phyloP scores from a whole-genome alignment of 1,140 invertebrate species.

The Oryctes rhinoceros region DNA sequence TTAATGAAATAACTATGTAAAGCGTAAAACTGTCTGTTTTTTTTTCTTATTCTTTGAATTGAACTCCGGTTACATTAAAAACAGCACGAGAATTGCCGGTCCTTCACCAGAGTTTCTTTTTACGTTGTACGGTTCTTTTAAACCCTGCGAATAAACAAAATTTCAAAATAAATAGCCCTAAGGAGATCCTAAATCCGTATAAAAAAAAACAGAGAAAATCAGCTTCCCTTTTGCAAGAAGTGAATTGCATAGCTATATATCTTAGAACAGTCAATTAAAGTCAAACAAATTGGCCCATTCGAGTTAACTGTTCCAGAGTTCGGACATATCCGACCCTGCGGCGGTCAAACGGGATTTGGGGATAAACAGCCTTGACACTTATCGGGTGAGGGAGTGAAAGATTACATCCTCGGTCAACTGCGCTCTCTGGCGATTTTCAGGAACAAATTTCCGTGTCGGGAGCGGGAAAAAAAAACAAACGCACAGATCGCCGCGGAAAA shows the following conservation, averaged over 20 bases:
- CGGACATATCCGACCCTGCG: slow-evolving; percentile 39
- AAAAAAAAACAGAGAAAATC: slow-evolving; percentile 7
- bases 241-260: slow-evolving; percentile 26
- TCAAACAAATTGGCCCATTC: slow-evolving; percentile 47
- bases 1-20: too few relatives aligned
- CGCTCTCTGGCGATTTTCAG: background rate
- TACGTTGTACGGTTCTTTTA: too few relatives aligned
- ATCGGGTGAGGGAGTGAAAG: slow-evolving; percentile 45
- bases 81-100: too few relatives aligned
- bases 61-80: too few relatives aligned
- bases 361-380: slow-evolving; percentile 49
- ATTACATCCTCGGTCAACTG: slow-evolving; percentile 40
- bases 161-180: too few relatives aligned
- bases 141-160: too few relatives aligned
- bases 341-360: slow-evolving; percentile 44
- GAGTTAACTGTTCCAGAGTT: slow-evolving; percentile 43
- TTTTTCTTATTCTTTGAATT: too few relatives aligned
- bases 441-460: background rate
- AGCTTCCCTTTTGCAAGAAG: background rate
- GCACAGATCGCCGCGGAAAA: too few relatives aligned
- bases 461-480: background rate
- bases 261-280: slow-evolving; percentile 40
- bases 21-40: too few relatives aligned
- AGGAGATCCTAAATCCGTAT: background rate
- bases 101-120: too few relatives aligned